phyloP scores from a whole-genome alignment of 2,888 invertebrate species.

The Ormyrus pomaceus region DNA sequence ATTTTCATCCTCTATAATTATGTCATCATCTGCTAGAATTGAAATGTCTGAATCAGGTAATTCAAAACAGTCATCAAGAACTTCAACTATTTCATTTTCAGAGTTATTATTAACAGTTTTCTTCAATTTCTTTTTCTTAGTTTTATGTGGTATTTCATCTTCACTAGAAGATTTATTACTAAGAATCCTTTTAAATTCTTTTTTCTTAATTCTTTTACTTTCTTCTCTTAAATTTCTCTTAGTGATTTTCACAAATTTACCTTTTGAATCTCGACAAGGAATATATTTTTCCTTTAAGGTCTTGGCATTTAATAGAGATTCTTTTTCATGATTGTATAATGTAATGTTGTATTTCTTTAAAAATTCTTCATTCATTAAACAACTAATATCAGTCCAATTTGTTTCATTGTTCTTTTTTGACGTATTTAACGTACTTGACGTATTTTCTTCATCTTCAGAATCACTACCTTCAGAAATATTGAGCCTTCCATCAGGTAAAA shows the following conservation, averaged over 20 bases:
- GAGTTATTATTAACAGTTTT: slow-evolving; percentile 3
- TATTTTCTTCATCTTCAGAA: slow-evolving; percentile 56
- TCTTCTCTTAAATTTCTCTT: neutral
- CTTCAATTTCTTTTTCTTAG: slow-evolving; percentile 12
- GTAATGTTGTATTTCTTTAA: slow-evolving; percentile 59
- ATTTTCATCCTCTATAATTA: slow-evolving; percentile 1
- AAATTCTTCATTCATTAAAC: slow-evolving; percentile 52
- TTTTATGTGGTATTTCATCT: slow-evolving; percentile 14
- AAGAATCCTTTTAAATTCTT: slow-evolving; percentile 11
- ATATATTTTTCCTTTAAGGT: slow-evolving; percentile 28
- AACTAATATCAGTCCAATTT: slow-evolving; percentile 18
- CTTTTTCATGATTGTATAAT: slow-evolving; percentile 59
- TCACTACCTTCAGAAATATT: slow-evolving; percentile 59
- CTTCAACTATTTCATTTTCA: slow-evolving; percentile 26
- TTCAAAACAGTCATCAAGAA: slow-evolving; percentile 40
- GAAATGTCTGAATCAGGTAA: slow-evolving; percentile 49
- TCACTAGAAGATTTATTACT: slow-evolving; percentile 3
- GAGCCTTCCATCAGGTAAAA: slow-evolving; percentile 64
- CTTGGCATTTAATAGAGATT: slow-evolving; percentile 49
- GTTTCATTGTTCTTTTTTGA: neutral
- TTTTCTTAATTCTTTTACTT: neutral
- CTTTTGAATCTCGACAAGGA: slow-evolving; percentile 47
- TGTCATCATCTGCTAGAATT: slow-evolving; percentile 37
- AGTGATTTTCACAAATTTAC: slow-evolving; percentile 54
- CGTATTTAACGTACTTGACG: neutral